Conservation (phyloP, 2,113 vertebrate species). For the Sardina pilchardus region DNA sequence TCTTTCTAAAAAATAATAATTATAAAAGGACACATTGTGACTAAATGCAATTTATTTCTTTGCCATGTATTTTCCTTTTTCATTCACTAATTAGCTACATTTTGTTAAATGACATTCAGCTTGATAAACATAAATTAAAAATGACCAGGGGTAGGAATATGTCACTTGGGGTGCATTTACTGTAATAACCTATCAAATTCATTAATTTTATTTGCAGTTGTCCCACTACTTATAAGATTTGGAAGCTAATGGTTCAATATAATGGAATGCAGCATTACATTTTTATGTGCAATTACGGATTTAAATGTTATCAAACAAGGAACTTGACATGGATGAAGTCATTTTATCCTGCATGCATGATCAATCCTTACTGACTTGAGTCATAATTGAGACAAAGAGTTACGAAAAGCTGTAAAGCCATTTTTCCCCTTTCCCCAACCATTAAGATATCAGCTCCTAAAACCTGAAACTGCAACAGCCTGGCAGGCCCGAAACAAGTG, state of each 20-base stretch:
- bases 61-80: conserved; percentile 8
- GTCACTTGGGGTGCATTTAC: not conserved
- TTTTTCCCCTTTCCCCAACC: not conserved
- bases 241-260: not conserved
- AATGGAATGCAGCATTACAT: not conserved
- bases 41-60: not conserved
- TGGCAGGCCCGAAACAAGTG: not conserved
- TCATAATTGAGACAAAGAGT: conserved; percentile 2
- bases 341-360: conserved; percentile 17
- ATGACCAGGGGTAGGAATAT: not conserved
- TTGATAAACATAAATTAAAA: not conserved
- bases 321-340: not conserved
- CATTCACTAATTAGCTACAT: not conserved
- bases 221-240: not conserved
- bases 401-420: not conserved
- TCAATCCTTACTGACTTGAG: not conserved
- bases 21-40: not conserved
- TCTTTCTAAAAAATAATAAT: not conserved
- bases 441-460: conserved; percentile 14
- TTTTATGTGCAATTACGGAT: not conserved
- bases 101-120: not conserved
- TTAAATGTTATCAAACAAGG: conserved; percentile 1
- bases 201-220: not conserved
- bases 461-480: conserved; percentile 2
- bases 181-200: not conserved